phyloP scores from a whole-genome alignment of 92 coral and sea anemone genomes.

The Porites cylindrica region DNA sequence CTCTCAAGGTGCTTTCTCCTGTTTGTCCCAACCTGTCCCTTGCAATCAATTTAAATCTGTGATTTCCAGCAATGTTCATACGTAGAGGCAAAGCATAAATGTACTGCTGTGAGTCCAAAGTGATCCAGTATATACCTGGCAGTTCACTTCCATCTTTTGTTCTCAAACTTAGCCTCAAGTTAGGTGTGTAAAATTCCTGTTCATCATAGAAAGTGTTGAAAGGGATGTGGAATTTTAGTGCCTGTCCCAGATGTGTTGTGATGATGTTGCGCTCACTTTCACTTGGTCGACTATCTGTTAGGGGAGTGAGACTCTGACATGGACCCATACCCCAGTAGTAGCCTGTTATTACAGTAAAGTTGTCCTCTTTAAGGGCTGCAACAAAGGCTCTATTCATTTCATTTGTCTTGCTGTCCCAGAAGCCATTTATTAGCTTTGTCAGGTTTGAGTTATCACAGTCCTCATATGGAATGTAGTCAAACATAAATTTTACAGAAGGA shows the following conservation, averaged over 20 bases:
- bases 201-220: conserved; percentile 66
- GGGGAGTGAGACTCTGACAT: conserved; percentile 39
- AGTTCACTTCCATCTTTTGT: conserved; percentile 43
- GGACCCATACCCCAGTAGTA: conserved; percentile 55
- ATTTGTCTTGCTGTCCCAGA: conserved; percentile 37
- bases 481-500: conserved; percentile 64
- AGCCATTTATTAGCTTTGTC: conserved; percentile 30
- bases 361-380: conserved; percentile 8
- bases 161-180: conserved; percentile 60
- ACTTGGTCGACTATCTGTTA: conserved; percentile 3
- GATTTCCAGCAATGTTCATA: conserved; percentile 11
- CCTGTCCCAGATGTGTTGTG: conserved; percentile 73
- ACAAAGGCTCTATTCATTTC: conserved; percentile 39
- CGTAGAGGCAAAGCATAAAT: conserved; percentile 83
- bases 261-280: conserved; percentile 19
- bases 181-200: conserved; percentile 70
- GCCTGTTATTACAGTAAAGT: neutral
- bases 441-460: conserved; percentile 36
- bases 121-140: conserved; percentile 67
- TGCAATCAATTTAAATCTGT: conserved; percentile 64
- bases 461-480: conserved; percentile 62
- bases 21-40: conserved; percentile 35
- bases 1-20: neutral
- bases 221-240: conserved; percentile 62
- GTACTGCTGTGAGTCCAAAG: conserved; percentile 64